Evolutionary conservation across 2,888 invertebrate species (phyloP), one percentile per base, ranked within the genome.

Genomic region (Amblyjoppa fuscipennis): DNA sequence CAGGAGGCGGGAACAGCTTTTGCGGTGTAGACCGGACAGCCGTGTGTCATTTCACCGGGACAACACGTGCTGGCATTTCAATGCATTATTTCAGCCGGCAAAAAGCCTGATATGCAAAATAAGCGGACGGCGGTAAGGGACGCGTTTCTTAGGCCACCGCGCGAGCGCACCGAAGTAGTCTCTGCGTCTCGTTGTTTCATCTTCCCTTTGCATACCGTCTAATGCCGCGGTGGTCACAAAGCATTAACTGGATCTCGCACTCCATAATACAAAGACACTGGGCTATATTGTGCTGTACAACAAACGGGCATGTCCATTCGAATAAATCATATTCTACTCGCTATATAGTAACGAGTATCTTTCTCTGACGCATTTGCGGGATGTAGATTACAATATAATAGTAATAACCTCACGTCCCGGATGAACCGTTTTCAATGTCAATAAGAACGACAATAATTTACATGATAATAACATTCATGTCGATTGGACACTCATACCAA

Each of bases 41-140:
- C 92, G 93, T 93, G 92, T 93, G 93, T 93, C 93, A 93, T 93
- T 93, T 93, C 91, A 92, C 90, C 90, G 87, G 89, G 91, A 91
- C 92, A 91, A 91, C 93, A 90, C 90, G 92, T 93, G 85, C 82
- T 85, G 93, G 93, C 93, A 93, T 93, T 93, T 93, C 92, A 93
- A 93, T 93, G 93, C 93, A 92, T 93, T 93, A 93, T 93, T 93
- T 93, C 91, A 93, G 90, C 90, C 92, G 91, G 92, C 90, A 91
- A 93, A 92, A 92, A 93, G 91, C 89, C 92, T 89, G 92, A 93
- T 93, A 93, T 93, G 93, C 93, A 93, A 93, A 93, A 93, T 91
- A 88, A 89, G 89, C 87, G 74, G 77, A 87, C 83, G 64, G 86
- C 49, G 56, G 66, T 64, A 59, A 78, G 80, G 73, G 45, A 74